phyloP scores from a whole-genome alignment of 2,113 vertebrate species.

The Rana temporaria region DNA sequence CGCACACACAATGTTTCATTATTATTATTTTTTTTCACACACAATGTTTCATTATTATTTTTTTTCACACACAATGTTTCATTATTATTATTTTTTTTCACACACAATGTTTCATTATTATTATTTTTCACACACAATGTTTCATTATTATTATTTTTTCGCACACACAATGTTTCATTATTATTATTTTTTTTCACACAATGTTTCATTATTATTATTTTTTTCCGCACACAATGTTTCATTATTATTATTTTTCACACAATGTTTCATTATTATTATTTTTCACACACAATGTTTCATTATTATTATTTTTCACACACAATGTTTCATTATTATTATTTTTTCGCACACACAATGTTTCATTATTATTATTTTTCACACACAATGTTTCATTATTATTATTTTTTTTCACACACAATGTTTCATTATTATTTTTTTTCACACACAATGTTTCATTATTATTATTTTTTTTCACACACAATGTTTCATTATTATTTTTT shows the following conservation, averaged over 20 bases:
- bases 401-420: constrained; percentile 9
- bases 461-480: constrained; percentile 13
- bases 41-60: constrained; percentile 26
- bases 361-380: constrained; percentile 11
- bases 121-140: too few relatives aligned
- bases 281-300: constrained; percentile 17
- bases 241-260: constrained; percentile 27
- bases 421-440: constrained; percentile 18
- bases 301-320: constrained; percentile 25
- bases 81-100: too few relatives aligned
- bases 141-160: too few relatives aligned
- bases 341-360: constrained; percentile 13
- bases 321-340: too few relatives aligned
- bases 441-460: too few relatives aligned
- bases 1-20: constrained; percentile 31
- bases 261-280: too few relatives aligned
- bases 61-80: too few relatives aligned
- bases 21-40: constrained; percentile 12
- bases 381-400: too few relatives aligned
- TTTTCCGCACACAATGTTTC: constrained; percentile 17
- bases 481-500: constrained; percentile 21
- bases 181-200: constrained; percentile 19
- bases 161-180: constrained; percentile 29
- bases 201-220: too few relatives aligned
- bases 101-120: constrained; percentile 27